A percentile compares a stretch with the other conserved stretches of the same genome.
phyloP scores from a whole-genome alignment of 2,797 vertebrate genomes.

The Hemitrygon akajei region DNA sequence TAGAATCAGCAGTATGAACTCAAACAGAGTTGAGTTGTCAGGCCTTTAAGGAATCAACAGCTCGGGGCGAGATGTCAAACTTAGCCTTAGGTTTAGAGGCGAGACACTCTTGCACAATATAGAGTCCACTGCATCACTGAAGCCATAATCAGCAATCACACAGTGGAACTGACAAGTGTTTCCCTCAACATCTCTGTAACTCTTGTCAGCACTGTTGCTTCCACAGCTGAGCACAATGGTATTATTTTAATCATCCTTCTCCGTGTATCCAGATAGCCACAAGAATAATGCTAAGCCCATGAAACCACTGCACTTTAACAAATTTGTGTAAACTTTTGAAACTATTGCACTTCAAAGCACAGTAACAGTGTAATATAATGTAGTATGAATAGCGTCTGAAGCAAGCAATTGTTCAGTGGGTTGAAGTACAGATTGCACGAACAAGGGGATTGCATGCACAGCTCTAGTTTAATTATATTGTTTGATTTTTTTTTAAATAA shows the following conservation, averaged over 20 bases:
- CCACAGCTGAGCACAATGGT: not conserved
- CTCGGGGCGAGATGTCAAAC: not conserved
- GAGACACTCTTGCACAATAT: not conserved
- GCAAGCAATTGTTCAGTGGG: not conserved
- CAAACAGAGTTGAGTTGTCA: not conserved
- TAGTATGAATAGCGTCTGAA: not conserved
- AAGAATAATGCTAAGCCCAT: not conserved
- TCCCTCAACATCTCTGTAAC: not conserved
- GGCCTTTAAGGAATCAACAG: not conserved
- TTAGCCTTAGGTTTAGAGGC: not conserved
- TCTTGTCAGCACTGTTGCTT: not conserved
- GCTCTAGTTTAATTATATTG: constrained; percentile 27
- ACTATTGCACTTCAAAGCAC: not conserved
- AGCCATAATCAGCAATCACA: not conserved
- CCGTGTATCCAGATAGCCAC: not conserved
- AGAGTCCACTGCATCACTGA: not conserved
- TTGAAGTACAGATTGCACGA: not conserved
- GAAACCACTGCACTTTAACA: not conserved
- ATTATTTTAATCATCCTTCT: not conserved
- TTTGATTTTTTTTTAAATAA: constrained; percentile 17
- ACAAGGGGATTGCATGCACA: not conserved
- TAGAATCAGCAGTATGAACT: not conserved
- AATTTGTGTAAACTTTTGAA: not conserved
- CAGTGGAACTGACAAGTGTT: not conserved
- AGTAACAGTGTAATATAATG: not conserved